Evolutionary conservation across 1,140 invertebrate genomes (phyloP).

Genomic region (Acromyrmex charruanus): DNA sequence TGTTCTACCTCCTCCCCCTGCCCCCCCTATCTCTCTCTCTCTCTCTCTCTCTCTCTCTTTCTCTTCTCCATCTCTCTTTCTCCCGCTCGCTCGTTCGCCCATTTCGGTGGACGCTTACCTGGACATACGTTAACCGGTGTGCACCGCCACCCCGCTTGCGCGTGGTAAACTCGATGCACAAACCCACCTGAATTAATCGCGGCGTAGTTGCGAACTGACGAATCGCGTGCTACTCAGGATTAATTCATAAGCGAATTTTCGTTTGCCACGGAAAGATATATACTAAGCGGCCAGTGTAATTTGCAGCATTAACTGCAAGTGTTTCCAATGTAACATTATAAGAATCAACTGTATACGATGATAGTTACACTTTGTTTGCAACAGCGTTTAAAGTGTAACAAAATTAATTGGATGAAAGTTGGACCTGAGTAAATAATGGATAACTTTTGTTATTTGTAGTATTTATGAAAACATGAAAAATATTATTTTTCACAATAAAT

Average conservation of each 20-base stretch:
- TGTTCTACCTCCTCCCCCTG: background rate
- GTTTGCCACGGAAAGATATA: constrained; percentile 50
- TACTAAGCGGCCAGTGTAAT: constrained; percentile 56
- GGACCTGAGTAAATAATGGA: background rate
- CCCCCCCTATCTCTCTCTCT: constrained; percentile 60
- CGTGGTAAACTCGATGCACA: constrained; percentile 72
- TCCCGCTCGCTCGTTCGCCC: constrained; percentile 13
- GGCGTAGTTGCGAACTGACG: constrained; percentile 40
- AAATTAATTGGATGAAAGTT: background rate
- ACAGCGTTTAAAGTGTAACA: background rate
- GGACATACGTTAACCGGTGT: constrained; percentile 58
- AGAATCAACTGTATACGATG: constrained; percentile 10
- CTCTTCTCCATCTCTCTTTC: constrained; percentile 62
- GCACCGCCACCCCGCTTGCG: constrained; percentile 45
- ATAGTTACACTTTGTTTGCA: background rate
- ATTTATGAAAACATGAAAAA: background rate
- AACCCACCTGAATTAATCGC: constrained; percentile 74
- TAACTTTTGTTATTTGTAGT: background rate
- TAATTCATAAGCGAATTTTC: constrained; percentile 71
- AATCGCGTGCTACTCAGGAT: constrained; percentile 54
- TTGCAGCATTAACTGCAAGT: constrained; percentile 36
- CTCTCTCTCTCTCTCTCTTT: constrained; percentile 35
- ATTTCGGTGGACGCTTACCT: constrained; percentile 62
- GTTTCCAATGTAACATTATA: constrained; percentile 37
- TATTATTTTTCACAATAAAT: background rate